Percentiles rank a stretch among this genome's conserved stretches.
These are phyloP conservation scores for Cheilinus undulatus DNA, from an alignment of 2,113 vertebrate species.

Conservation along the genomic window DNA sequence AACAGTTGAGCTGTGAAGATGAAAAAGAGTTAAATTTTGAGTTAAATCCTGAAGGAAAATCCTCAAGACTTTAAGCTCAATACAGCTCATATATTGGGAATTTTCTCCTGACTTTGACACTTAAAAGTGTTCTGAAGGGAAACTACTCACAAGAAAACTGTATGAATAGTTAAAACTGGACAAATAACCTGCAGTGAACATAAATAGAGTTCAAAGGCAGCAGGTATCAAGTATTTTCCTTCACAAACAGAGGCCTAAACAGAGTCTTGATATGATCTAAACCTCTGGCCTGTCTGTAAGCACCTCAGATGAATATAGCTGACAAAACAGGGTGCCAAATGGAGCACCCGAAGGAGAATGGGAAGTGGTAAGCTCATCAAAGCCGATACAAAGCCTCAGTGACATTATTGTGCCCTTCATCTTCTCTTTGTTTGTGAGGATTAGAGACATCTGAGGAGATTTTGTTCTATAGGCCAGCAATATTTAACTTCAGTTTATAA, in stretches of 20 bases:
- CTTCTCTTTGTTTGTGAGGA: conserved; percentile 40
- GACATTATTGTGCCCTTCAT: conserved; percentile 37
- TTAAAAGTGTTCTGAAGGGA: background rate
- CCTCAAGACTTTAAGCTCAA: conserved; percentile 4
- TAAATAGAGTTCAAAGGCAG: background rate
- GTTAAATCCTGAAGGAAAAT: conserved; percentile 3
- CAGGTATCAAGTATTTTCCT: background rate
- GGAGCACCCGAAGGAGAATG: conserved; percentile 14
- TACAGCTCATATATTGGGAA: background rate
- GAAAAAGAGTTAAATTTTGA: background rate
- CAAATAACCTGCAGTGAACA: conserved; percentile 12
- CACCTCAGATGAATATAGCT: conserved; percentile 40
- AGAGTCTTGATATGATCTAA: conserved; percentile 13
- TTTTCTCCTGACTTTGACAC: background rate
- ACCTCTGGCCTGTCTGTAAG: conserved; percentile 19
- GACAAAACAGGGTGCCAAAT: conserved; percentile 41
- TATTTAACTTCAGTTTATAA: conserved; percentile 32
- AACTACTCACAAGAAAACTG: background rate
- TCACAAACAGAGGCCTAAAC: conserved; percentile 7
- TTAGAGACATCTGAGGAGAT: conserved; percentile 44
- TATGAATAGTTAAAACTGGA: background rate
- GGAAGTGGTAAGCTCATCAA: conserved; percentile 45
- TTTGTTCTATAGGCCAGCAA: conserved; percentile 31
- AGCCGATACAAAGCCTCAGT: conserved; percentile 51
- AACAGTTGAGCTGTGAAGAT: conserved; percentile 20